Conservation (phyloP, 2,888 invertebrate genomes). For the Plutella xylostella region DNA sequence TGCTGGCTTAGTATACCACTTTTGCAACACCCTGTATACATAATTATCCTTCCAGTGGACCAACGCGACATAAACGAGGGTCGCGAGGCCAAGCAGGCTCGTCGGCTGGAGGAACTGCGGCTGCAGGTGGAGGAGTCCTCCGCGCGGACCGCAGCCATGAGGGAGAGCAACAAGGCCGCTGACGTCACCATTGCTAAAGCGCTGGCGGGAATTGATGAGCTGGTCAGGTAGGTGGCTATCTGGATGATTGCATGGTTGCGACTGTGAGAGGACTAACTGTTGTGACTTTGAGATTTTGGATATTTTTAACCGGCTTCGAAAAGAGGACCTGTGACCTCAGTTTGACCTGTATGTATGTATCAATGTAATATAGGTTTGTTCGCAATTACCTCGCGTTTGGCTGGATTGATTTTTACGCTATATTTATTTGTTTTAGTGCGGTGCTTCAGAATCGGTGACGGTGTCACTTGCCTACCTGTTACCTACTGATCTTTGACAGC, state of each 20-base stretch:
- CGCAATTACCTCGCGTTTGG: too few species aligned
- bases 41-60: conserved; percentile 34
- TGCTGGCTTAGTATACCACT: too few species aligned
- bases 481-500: too few species aligned
- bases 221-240: conserved; percentile 29
- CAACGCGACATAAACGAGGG: conserved; percentile 51
- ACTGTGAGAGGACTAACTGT: too few species aligned
- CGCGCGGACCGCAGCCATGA: conserved; percentile 23
- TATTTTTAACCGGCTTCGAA: not conserved
- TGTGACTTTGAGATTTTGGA: not conserved
- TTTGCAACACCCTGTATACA: not conserved
- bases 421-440: too few species aligned
- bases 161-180: conserved; percentile 29
- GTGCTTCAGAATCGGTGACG: too few species aligned
- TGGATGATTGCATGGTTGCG: too few species aligned
- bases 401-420: too few species aligned
- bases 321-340: not conserved
- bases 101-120: conserved; percentile 27
- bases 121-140: conserved; percentile 25
- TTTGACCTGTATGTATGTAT: not conserved
- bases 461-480: too few species aligned
- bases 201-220: conserved; percentile 48
- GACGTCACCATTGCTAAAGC: conserved; percentile 35
- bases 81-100: conserved; percentile 36
- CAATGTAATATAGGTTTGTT: too few species aligned